Percentiles rank a stretch among this genome's conserved stretches.
Evolutionary conservation across 2,797 vertebrate species (phyloP).

Genomic region (Hipposideros larvatus): DNA sequence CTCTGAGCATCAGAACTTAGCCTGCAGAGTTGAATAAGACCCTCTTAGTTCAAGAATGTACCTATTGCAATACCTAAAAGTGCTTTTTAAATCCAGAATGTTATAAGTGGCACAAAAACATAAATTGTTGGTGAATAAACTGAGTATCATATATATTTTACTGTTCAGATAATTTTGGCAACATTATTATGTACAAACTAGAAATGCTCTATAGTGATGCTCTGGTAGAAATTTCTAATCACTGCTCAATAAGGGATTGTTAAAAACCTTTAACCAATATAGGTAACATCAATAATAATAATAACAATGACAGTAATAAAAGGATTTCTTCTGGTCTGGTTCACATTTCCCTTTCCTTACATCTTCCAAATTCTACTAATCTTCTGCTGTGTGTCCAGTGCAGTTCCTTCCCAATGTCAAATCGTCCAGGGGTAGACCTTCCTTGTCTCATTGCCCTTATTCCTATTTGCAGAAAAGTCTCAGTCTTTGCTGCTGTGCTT

Average conservation of each 20-base stretch:
- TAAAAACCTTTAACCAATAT: conserved; percentile 1
- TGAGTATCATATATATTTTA: background rate
- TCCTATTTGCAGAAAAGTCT: conserved; percentile 11
- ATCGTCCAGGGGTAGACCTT: background rate
- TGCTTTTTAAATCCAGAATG: background rate
- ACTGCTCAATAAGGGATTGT: background rate
- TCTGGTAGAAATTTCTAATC: background rate
- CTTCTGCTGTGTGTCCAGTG: background rate
- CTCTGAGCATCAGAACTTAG: background rate
- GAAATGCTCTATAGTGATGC: background rate
- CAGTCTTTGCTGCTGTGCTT: background rate
- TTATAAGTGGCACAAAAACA: background rate
- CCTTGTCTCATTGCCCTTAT: background rate
- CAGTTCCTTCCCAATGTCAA: background rate
- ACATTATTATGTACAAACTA: background rate
- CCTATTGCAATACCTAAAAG: background rate
- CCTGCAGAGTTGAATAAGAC: background rate
- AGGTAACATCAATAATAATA: background rate
- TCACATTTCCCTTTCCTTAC: background rate
- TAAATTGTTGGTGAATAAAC: background rate
- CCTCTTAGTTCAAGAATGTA: background rate
- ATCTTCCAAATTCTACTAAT: background rate
- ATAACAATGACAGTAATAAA: background rate
- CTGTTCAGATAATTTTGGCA: background rate
- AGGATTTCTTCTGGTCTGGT: background rate